phyloP scores from a whole-genome alignment of 2,797 vertebrate genomes.

The Chloroceryle amazona region DNA sequence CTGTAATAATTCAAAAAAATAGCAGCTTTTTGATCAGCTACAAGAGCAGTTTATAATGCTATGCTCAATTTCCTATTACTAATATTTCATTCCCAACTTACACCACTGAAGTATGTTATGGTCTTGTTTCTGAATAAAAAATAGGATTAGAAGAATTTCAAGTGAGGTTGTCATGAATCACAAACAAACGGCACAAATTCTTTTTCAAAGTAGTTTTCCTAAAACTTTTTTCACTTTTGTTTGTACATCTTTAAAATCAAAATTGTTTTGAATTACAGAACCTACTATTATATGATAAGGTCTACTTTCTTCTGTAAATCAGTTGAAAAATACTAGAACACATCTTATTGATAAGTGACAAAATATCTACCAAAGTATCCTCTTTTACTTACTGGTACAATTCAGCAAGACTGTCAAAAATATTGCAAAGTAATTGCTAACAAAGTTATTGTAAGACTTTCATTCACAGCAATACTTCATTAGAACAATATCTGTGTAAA shows the following conservation, averaged over 20 bases:
- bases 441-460: not conserved
- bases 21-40: not conserved
- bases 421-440: not conserved
- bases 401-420: not conserved
- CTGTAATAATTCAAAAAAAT: not conserved
- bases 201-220: not conserved
- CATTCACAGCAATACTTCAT: not conserved
- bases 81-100: constrained; percentile 7
- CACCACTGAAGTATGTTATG: not conserved
- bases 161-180: not conserved
- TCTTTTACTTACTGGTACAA: not conserved
- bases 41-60: not conserved
- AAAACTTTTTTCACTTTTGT: not conserved
- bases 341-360: not conserved
- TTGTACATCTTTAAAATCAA: not conserved
- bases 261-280: not conserved
- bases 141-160: not conserved
- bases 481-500: not conserved
- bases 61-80: not conserved
- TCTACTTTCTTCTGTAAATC: not conserved
- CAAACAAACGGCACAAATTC: not conserved
- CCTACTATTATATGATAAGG: not conserved
- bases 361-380: not conserved
- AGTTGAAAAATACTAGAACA: not conserved
- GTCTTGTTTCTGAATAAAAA: constrained; percentile 7